Evolutionary conservation across 2,888 invertebrate species (phyloP).

Genomic region (Aricia artaxerxes): DNA sequence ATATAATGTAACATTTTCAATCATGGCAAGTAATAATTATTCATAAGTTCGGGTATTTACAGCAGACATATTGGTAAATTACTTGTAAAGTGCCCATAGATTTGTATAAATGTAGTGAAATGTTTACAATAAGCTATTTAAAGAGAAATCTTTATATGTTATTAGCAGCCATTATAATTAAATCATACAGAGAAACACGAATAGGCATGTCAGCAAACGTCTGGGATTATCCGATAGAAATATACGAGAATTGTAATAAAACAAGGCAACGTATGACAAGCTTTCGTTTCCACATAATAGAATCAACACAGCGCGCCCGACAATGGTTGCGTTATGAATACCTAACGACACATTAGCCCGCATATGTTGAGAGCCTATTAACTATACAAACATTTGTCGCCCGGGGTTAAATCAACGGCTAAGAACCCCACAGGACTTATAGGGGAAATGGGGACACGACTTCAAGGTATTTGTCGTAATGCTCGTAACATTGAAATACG

Average conservation of each 20-base stretch:
- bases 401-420: constrained; percentile 48
- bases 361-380: constrained; percentile 66
- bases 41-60: too few relatives aligned
- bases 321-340: constrained; percentile 72
- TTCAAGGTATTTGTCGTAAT: constrained; percentile 1
- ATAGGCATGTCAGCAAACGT: neutral
- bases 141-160: neutral
- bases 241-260: constrained; percentile 11
- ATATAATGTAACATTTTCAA: too few relatives aligned
- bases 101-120: too few relatives aligned
- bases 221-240: constrained; percentile 21
- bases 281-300: constrained; percentile 68
- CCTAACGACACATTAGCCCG: constrained; percentile 69
- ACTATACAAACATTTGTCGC: constrained; percentile 60
- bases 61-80: too few relatives aligned
- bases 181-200: neutral
- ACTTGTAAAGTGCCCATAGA: too few relatives aligned
- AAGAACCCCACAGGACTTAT: constrained; percentile 16
- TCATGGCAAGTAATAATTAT: too few relatives aligned
- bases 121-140: neutral
- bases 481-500: neutral
- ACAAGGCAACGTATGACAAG: constrained; percentile 51
- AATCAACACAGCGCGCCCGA: constrained; percentile 67
- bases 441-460: neutral
- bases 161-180: constrained; percentile 1